Evolutionary conservation across 30 jellyfish, hydroid and myxozoan species (phyloP).

Genomic region (Rhopilema esculentum): DNA sequence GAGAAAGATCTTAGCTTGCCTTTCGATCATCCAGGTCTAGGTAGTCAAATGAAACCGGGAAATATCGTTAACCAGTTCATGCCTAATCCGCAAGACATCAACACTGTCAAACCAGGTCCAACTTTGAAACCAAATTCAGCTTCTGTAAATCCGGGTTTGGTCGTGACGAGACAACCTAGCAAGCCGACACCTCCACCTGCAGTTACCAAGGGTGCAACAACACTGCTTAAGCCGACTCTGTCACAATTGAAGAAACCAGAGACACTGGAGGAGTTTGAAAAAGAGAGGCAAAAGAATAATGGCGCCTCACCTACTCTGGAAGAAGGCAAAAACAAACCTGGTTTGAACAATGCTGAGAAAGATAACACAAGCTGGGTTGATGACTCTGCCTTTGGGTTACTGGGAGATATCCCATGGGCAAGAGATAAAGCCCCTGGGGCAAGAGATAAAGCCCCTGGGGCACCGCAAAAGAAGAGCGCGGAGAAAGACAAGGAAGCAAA

Average conservation of each 20-base stretch:
- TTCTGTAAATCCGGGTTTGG: neutral
- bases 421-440: conserved; percentile 31
- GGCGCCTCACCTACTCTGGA: neutral
- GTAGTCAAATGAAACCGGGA: neutral
- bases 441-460: conserved; percentile 24
- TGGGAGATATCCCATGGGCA: conserved; percentile 63
- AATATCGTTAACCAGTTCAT: neutral
- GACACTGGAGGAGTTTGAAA: conserved; percentile 82
- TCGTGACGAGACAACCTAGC: neutral
- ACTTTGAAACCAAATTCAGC: neutral
- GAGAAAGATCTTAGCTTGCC: conserved; percentile 26
- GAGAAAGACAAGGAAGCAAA: neutral
- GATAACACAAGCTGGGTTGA: conserved; percentile 13
- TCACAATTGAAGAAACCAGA: conserved; percentile 60
- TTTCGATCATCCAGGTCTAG: neutral
- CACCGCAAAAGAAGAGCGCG: neutral
- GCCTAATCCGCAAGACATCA: neutral
- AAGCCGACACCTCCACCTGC: conserved; percentile 28
- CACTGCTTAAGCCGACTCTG: conserved; percentile 53
- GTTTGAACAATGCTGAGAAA: neutral
- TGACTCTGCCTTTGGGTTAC: conserved; percentile 42
- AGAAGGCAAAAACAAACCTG: neutral
- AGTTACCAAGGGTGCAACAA: conserved; percentile 18
- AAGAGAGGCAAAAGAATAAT: conserved; percentile 3
- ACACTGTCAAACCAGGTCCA: conserved; percentile 8